A percentile compares a stretch with the other conserved stretches of the same genome.
Evolutionary conservation across 1,140 invertebrate genomes (phyloP).

Genomic region (Hycleus phaleratus): DNA sequence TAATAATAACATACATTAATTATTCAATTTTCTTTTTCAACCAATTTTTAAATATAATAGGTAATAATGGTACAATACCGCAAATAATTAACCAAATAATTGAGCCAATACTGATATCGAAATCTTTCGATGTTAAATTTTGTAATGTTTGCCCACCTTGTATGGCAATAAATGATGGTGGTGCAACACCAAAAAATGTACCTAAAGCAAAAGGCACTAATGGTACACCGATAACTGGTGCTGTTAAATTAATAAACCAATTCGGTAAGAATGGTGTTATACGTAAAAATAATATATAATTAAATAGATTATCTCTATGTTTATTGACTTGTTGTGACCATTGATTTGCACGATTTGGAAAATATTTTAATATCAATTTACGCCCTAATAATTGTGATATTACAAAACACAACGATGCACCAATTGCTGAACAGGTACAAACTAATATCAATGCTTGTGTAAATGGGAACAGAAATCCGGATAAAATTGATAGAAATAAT

Average conservation of each 20-base stretch:
- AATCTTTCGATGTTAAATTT: constrained; percentile 80
- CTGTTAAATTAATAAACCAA: constrained; percentile 98
- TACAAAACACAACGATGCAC: constrained; percentile 92
- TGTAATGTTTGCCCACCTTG: constrained; percentile 95
- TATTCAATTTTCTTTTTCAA: constrained; percentile 76
- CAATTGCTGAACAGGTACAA: constrained; percentile 92
- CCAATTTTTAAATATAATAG: constrained; percentile 83
- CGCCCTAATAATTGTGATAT: constrained; percentile 85
- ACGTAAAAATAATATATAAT: constrained; percentile 95
- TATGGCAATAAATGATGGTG: constrained; percentile 95
- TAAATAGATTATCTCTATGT: constrained; percentile 83
- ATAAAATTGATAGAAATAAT: constrained; percentile 94
- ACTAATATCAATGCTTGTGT: constrained; percentile 81
- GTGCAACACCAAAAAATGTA: constrained; percentile 91
- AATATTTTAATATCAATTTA: constrained; percentile 77
- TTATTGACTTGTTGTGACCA: constrained; percentile 82
- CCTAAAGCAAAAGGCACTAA: constrained; percentile 87
- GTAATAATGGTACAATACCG: constrained; percentile 77
- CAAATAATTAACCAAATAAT: constrained; percentile 68
- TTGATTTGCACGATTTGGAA: constrained; percentile 74
- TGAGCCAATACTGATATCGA: constrained; percentile 85
- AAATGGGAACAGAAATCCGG: constrained; percentile 96
- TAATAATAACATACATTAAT: not conserved
- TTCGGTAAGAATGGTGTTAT: constrained; percentile 98
- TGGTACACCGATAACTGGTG: constrained; percentile 94